Evolutionary conservation across 2,113 vertebrate species (phyloP), one percentile per base, ranked within the genome.

Genomic region (Cavia aperea): DNA sequence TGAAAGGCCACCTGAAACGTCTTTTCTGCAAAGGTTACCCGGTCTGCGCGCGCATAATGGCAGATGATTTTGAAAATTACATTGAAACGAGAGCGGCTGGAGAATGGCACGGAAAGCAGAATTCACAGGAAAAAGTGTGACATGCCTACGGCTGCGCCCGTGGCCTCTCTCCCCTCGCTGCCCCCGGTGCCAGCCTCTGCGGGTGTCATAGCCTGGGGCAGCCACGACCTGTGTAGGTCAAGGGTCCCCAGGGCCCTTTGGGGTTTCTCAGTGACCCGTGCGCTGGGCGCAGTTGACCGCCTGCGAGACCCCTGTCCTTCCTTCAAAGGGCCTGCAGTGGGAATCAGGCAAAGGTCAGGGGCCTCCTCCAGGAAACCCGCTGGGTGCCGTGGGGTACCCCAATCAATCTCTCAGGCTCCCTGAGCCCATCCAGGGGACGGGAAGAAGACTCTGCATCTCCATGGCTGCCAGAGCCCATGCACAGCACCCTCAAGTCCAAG

Each of bases 111-210:
- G 2, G 62, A 56, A n/a, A 56, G 79, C 23, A 54, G 23, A 84
- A 49, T 8, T 2, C 78, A 2, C 24, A 26, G 72, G n/a, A 18
- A 60, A 10, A 1, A 2, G 31, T 72, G 0, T 0, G 18, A 33
- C 0, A 1, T 0, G 7, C 43, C 54, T 12, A 2, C 51, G 78
- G 8, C 51, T 54, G 24, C 1, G 0, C 7, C 39, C 39, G 5
- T 3, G 3, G 73, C 81, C 54, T 18, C 78, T n/a, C 21, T n/a
- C 23, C 23, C 24, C 49, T 18, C 10, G 0, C 39, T 23, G 0
- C 33, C 49, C 72, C 23, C 33, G n/a, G 43, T 7, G 9, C n/a
- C 8, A 1, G 83, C 29, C 26, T 73, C 39, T 65, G 19, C 2
- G 0, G 31, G n/a, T 3, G 23, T 16, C 6, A 29, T 29, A 4